Evolutionary conservation across 2,888 invertebrate genomes (phyloP), one percentile per base, ranked within the genome.

Genomic region (Athripsodes cinereus): DNA sequence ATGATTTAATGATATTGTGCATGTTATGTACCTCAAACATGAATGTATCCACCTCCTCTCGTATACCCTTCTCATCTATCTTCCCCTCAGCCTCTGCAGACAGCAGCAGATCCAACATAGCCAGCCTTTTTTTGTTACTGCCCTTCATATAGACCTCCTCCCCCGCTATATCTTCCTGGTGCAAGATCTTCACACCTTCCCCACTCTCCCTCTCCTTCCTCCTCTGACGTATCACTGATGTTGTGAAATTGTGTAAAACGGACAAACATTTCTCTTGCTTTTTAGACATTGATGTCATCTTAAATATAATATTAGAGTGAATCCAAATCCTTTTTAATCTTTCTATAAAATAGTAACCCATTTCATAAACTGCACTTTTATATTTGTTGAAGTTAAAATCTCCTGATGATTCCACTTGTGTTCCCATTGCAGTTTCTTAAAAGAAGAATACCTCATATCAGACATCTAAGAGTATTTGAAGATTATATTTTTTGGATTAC

Each of bases 41-140:
- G 65, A 87, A 86, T 0, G 87, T 87, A 64, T 87, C 84, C 0
- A 87, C 84, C 72, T 88, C 85, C 67, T 86, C 84, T 57, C 82
- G 74, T 51, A 87, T 81, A 55, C 84, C 84, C 21, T 77, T 68
- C 64, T 81, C 76, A 16, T 79, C 79, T 18, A 87, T 71, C 62
- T 79, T 73, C 1, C 81, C 82, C 60, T 81, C 76, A 50, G 78
- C 74, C 63, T 78, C 80, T 26, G 81, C 76, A 53, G 82, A 77
- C 3, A 87, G 66, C 2, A 87, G 67, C 26, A 86, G 71, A 70
- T 87, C 87, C 58, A 87, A 69, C 70, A 87, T 83, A 0, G 83
- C 83, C 68, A 82, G 72, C 66, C 81, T 80, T 62, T 76, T 81
- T 56, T 76, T 78, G 11, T n/a, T n/a, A n/a, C 34, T 31, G 22